Percentiles rank a stretch among this genome's conserved stretches.
Conservation (phyloP, 2,797 vertebrate species). For the Pseudopleuronectes americanus region DNA sequence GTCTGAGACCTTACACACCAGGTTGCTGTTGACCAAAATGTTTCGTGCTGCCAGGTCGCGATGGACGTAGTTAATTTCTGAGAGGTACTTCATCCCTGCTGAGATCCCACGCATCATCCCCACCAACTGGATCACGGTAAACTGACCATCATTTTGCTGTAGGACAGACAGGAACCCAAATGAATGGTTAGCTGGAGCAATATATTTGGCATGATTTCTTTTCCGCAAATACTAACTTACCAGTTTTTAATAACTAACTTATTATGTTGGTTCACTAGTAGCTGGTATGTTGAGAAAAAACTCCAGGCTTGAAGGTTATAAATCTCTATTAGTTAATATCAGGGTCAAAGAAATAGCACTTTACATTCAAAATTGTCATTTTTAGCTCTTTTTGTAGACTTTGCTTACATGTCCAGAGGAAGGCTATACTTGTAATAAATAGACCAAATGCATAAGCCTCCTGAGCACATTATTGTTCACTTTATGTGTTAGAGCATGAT, state of each 20-base stretch:
- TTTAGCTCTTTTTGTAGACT: neutral
- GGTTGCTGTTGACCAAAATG: constrained; percentile 98
- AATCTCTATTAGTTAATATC: too few relatives aligned
- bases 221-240: constrained; percentile 15
- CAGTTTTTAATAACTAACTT: constrained; percentile 18
- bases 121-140: constrained; percentile 98
- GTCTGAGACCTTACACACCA: constrained; percentile 98
- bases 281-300: neutral
- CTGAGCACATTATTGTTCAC: constrained; percentile 23
- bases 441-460: constrained; percentile 38
- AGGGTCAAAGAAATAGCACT: too few relatives aligned
- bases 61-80: constrained; percentile 98
- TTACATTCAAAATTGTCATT: neutral
- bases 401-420: constrained; percentile 30
- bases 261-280: constrained; percentile 15
- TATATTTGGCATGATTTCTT: constrained; percentile 14
- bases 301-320: too few relatives aligned
- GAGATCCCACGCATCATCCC: constrained; percentile 98
- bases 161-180: constrained; percentile 29
- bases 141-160: constrained; percentile 98
- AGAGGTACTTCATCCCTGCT: constrained; percentile 97
- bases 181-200: constrained; percentile 19
- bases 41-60: constrained; percentile 97
- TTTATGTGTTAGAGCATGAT: constrained; percentile 32
- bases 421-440: constrained; percentile 28